Percentiles rank a stretch among this genome's conserved stretches.
phyloP scores from a whole-genome alignment of 2,888 invertebrate species.

The Odontocolon sp. region DNA sequence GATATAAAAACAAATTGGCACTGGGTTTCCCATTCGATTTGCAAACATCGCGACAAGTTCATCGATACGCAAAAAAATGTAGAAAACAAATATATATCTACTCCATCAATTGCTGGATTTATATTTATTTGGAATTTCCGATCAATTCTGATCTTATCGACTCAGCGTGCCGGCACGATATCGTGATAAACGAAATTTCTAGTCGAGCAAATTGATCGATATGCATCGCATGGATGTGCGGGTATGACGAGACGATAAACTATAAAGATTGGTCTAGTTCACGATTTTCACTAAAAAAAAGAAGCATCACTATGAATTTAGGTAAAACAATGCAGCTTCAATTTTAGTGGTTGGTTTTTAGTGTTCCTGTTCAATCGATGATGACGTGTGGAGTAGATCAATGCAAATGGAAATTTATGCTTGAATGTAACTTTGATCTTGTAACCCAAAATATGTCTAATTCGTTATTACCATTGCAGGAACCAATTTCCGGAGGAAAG shows the following conservation, averaged over 20 bases:
- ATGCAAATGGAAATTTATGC: conserved; percentile 30
- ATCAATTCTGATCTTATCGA: conserved; percentile 59
- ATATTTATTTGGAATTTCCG: conserved; percentile 44
- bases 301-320: no score
- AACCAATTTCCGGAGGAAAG: conserved; percentile 21
- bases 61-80: neutral
- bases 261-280: neutral
- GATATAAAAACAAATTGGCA: conserved; percentile 51
- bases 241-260: neutral
- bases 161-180: conserved; percentile 46
- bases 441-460: conserved; percentile 1
- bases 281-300: no score
- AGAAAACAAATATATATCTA: conserved; percentile 1
- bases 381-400: conserved; percentile 19
- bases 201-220: conserved; percentile 8
- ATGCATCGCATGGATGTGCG: conserved; percentile 5
- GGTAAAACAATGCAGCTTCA: conserved; percentile 52
- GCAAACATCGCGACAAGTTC: conserved; percentile 41
- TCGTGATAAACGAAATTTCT: conserved; percentile 51
- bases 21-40: conserved; percentile 40
- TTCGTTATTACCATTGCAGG: conserved; percentile 16
- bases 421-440: conserved; percentile 7
- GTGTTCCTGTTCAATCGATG: conserved; percentile 12
- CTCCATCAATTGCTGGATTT: conserved; percentile 43
- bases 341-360: conserved; percentile 39